Conservation (phyloP, 2,797 vertebrate species). For the Limosa lapponica region DNA sequence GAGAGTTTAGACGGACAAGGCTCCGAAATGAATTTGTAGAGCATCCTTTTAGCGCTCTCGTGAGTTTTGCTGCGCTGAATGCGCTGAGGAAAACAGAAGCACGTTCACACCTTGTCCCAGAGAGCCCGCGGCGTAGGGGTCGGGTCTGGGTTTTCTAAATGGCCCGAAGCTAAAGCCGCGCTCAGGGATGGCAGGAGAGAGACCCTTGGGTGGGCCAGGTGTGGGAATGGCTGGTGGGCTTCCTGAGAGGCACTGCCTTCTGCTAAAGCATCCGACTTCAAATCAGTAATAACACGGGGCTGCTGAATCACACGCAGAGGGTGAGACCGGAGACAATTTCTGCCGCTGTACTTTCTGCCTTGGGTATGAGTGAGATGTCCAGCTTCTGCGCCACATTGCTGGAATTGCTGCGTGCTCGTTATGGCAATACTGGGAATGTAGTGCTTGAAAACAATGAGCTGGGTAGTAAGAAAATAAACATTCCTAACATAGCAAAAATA, state of each 20-base stretch:
- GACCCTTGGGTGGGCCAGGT: fast-evolving
- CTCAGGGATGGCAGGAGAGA: fast-evolving
- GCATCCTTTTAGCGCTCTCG: not conserved
- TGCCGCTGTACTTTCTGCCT: fast-evolving
- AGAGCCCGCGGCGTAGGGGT: fast-evolving
- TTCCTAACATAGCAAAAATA: not conserved
- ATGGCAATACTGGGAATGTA: not conserved
- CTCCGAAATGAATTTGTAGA: not conserved
- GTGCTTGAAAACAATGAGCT: not conserved
- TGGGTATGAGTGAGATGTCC: fast-evolving
- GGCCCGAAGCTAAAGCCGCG: not conserved
- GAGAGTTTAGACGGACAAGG: not conserved
- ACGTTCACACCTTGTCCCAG: not conserved
- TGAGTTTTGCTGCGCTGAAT: not conserved
- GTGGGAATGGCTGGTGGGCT: fast-evolving
- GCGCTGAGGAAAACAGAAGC: not conserved
- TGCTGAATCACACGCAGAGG: fast-evolving
- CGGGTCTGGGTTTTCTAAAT: fast-evolving
- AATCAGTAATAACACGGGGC: fast-evolving
- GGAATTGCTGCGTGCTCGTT: fast-evolving
- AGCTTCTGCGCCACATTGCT: fast-evolving
- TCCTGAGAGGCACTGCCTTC: not conserved
- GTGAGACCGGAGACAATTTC: not conserved
- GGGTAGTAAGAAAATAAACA: not conserved
- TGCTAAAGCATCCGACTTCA: fast-evolving